Percentiles rank a stretch among this genome's conserved stretches.
phyloP scores from a whole-genome alignment of 23 tunicate genomes.

The Diplosoma virens region DNA sequence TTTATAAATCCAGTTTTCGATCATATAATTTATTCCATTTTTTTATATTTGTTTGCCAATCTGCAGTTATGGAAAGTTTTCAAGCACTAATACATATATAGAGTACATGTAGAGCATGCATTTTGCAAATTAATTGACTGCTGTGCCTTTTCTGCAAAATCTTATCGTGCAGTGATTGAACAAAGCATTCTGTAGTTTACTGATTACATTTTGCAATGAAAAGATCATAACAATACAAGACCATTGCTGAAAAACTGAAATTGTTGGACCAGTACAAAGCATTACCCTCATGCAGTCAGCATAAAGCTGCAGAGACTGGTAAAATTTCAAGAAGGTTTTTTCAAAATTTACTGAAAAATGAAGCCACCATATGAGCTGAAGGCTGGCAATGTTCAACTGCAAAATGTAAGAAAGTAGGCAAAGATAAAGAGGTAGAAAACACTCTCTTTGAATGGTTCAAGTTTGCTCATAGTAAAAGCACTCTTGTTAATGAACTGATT shows the following conservation, averaged over 20 bases:
- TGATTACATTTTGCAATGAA: not conserved
- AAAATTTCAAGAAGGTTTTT: not conserved
- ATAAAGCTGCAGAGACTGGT: constrained; percentile 1
- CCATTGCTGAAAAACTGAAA: not conserved
- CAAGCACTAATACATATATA: not conserved
- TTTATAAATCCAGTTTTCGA: not conserved
- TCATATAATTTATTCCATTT: not conserved
- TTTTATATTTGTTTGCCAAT: not conserved
- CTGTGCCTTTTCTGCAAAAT: not conserved
- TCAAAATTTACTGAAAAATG: constrained; percentile 6
- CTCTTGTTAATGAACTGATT: not conserved
- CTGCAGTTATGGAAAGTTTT: not conserved
- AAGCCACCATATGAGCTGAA: not conserved
- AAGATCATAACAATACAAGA: not conserved
- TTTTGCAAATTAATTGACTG: not conserved
- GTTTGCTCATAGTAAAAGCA: not conserved
- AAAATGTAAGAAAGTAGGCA: not conserved
- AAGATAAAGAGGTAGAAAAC: constrained; percentile 3
- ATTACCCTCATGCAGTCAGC: constrained; percentile 12
- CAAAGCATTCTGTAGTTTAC: not conserved
- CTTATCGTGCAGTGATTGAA: not conserved
- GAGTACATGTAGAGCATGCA: not conserved
- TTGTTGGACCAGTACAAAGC: not conserved
- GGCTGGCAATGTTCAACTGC: not conserved
- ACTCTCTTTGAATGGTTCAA: not conserved